Base-by-base conservation (phyloP, 2,113 vertebrate genomes). In the Pampusana beccarii region DNA sequence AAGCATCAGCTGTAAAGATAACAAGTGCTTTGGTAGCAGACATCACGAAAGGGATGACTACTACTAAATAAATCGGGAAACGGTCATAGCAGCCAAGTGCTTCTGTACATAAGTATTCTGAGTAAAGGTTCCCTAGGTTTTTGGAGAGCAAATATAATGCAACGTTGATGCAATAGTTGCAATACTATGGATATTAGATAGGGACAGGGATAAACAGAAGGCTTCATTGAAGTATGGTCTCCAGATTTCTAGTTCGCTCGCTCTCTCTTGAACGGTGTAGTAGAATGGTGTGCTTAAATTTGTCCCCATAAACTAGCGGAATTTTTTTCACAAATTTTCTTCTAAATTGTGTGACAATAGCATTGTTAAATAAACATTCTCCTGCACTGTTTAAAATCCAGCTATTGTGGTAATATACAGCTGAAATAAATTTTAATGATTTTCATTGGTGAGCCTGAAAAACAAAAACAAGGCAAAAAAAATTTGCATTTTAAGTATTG, bases 61-160 rank as follows among this genome's bases (percentile, higher is more conserved):
- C 23, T 34, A 28, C 23, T 56, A 57, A 86, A 78, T 33, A 51
- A 86, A 28, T 42, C 6, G 46, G 12, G 38, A 62, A 58, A 82
- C 18, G 16, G 34, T 48, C 18, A 20, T 2, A 61, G 70, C 54
- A 92, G 58, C 23, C 57, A 73, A 42, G 8, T 0, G 1, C 10
- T 84, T 56, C 17, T 34, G 6, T 58, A 29, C 2, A 1, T 29
- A 6, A 4, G 2, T n/a, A 31, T 64, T 20, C 10, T 0, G 1
- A 57, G 25, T 2, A 58, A 71, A 77, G 13, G 10, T 48, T 81
- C 16, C 34, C 34, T 56, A 33, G 33, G 34, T 5, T 90, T 92
- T 16, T 61, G 36, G 20, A 58, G 14, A 65, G 11, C 42, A 77
- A 79, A 90, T 73, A 26, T 16, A 70, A 70, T 58, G 54, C 31